phyloP scores from a whole-genome alignment of 2,888 invertebrate species.

The Glyphotaelius pellucidus region DNA sequence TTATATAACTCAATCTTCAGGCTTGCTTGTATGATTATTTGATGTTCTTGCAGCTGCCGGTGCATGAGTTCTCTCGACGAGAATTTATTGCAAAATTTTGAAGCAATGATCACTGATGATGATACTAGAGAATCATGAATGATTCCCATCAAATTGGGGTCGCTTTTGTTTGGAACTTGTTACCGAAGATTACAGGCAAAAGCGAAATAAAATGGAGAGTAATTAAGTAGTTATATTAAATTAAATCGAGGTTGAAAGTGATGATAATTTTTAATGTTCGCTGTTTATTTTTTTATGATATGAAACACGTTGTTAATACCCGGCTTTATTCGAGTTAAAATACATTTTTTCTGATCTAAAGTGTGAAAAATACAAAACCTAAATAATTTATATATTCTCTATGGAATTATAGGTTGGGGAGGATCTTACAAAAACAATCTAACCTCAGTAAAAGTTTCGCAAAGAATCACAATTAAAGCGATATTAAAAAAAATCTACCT shows the following conservation, averaged over 20 bases:
- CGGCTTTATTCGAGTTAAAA: too few relatives aligned
- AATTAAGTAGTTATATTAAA: neutral
- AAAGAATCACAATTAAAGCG: too few relatives aligned
- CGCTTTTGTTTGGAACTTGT: neutral
- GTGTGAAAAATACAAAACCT: too few relatives aligned
- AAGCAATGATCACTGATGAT: constrained; percentile 8
- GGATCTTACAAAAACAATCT: too few relatives aligned
- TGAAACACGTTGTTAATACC: too few relatives aligned
- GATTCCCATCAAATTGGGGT: neutral
- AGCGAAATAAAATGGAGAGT: neutral
- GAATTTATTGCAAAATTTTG: constrained; percentile 17
- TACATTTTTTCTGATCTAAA: too few relatives aligned
- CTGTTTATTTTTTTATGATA: neutral
- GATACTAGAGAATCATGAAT: neutral
- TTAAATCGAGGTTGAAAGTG: neutral
- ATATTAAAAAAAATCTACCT: too few relatives aligned
- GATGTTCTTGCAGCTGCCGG: neutral
- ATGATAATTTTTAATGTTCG: neutral
- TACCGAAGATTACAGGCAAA: neutral
- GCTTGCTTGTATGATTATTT: neutral
- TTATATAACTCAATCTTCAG: neutral
- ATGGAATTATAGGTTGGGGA: too few relatives aligned
- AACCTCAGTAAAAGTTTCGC: too few relatives aligned
- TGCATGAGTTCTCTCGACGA: neutral
- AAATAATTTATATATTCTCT: too few relatives aligned